Base-by-base conservation (phyloP, 2,888 invertebrate species). In the Cheilosia urbana region DNA sequence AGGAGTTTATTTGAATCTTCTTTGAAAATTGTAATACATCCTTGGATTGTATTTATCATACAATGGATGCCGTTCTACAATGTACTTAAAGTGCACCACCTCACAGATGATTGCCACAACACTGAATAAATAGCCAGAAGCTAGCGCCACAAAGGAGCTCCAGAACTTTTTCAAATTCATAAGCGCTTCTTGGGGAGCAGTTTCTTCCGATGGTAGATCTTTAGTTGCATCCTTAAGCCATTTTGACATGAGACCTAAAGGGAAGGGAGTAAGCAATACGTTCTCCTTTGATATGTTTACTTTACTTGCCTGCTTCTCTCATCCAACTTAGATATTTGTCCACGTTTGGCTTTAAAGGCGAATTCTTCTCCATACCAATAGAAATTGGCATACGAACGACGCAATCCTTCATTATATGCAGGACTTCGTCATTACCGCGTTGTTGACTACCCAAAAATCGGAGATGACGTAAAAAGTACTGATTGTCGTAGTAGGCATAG, bases 351-450 rank as follows among this genome's bases (percentile, higher is more conserved):
- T 96, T 96, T 5, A 97, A 90, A 0, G 96, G 96, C 0, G 97
- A 96, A 91, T 97, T 96, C 89, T 96, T 97, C 89, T 96, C 96
- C 88, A 97, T 93, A 0, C 96, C 97, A 82, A 97, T 93, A 0
- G 96, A 96, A 66, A 97, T 94, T 0, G 97, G 97, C 94, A 96
- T 96, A 87, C 95, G 95, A 5, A 97, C 95, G 0, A 96, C 94
- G 90, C 97, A 97, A 85, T 96, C 95, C 2, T 93, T 93, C 97
- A 97, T 97, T 11, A 97, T 96, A 88, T 97, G 97, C 71, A 97
- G 91, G 0, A 89, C 88, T 2, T 89, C 87, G 3, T 87, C 88
- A 57, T 93, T 93, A 6, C 89, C 89, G 2, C 88, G 84, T 13
- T 89, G 89, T 66, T 93, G 89, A 88, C 94, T 94, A 53, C 94